Evolutionary conservation across 2,113 vertebrate species (phyloP).

Genomic region (Xiphias gladius): DNA sequence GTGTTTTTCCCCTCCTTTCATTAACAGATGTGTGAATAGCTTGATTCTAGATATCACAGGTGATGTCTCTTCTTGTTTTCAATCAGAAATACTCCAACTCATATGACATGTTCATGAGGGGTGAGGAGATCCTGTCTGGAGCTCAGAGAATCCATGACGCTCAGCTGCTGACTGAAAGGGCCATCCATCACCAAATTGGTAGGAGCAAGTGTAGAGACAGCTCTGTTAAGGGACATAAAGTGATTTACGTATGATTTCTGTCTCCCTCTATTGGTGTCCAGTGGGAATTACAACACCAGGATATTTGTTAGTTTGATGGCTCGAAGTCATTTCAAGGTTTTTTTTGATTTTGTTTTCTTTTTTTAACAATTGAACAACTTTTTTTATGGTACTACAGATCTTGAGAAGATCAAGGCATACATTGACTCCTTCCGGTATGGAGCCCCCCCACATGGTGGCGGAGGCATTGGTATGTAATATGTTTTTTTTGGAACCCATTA

Average conservation of each 20-base stretch:
- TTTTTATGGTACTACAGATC: constrained; percentile 82
- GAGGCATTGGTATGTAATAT: constrained; percentile 92
- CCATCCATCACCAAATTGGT: constrained; percentile 94
- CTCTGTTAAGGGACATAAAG: not conserved
- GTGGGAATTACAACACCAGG: not conserved
- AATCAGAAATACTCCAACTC: constrained; percentile 96
- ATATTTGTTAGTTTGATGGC: not conserved
- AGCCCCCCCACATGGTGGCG: constrained; percentile 96
- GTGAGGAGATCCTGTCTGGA: constrained; percentile 98
- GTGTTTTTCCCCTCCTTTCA: not conserved
- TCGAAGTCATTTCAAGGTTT: not conserved
- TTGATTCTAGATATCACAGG: not conserved
- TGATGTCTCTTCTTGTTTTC: not conserved
- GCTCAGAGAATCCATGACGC: constrained; percentile 97
- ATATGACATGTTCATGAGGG: constrained; percentile 99
- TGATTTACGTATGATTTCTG: not conserved
- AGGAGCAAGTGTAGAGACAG: constrained; percentile 38
- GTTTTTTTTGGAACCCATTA: not conserved
- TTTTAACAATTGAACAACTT: not conserved
- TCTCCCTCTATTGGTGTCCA: constrained; percentile 55
- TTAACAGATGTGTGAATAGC: not conserved
- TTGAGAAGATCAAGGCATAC: constrained; percentile 98
- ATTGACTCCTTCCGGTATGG: constrained; percentile 98
- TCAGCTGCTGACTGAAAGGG: constrained; percentile 94
- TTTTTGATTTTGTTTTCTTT: not conserved